Conservation (phyloP, 2,797 vertebrate species). For the Hypotaenidia okinawae region DNA sequence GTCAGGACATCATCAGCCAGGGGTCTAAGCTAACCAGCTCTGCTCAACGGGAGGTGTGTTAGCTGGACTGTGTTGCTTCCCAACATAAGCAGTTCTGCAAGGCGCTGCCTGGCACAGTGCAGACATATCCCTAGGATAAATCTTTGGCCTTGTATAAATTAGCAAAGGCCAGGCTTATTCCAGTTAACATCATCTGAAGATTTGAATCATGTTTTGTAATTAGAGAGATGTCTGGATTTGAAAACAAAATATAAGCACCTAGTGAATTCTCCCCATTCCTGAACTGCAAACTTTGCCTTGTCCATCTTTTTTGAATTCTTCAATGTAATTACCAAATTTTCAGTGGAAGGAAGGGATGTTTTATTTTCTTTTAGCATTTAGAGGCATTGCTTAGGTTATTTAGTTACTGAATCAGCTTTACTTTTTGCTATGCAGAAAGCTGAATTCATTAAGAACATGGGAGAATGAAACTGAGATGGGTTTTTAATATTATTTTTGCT, state of each 20-base stretch:
- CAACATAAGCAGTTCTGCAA: neutral
- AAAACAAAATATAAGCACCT: neutral
- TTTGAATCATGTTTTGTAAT: neutral
- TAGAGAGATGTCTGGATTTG: neutral
- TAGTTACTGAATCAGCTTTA: neutral
- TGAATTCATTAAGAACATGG: neutral
- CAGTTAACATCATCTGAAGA: neutral
- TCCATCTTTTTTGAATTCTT: neutral
- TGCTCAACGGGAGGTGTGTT: neutral
- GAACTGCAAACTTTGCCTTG: neutral
- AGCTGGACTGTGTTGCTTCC: neutral
- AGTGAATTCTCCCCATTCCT: neutral
- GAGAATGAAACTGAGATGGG: neutral
- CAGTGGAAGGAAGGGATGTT: neutral
- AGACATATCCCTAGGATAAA: neutral
- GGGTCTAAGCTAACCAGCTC: neutral
- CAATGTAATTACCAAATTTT: neutral
- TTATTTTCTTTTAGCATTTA: neutral
- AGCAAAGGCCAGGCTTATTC: neutral
- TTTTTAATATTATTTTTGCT: neutral
- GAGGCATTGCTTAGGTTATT: neutral
- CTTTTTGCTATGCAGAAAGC: neutral
- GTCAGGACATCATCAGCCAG: neutral
- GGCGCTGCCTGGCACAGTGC: neutral
- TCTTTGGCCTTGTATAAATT: neutral